These are phyloP conservation scores for Palythoa caribaeorum DNA, from an alignment of 92 coral and sea anemone genomes.

Conservation along the genomic window DNA sequence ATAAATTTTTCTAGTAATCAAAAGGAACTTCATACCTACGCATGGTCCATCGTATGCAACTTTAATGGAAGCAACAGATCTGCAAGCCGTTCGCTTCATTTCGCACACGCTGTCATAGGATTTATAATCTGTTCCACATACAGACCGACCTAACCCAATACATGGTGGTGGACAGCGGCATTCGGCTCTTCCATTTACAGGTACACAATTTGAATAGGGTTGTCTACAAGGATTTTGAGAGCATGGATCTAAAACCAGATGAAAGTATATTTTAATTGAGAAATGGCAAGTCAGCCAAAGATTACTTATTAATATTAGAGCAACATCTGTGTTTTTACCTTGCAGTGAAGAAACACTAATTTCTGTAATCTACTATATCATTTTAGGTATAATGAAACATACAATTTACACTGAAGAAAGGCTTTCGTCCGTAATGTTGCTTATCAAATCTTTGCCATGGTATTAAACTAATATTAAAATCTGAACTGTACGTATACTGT, in stretches of 20 bases:
- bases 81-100: conserved; percentile 29
- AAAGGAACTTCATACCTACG: background rate
- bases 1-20: background rate
- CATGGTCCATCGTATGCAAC: conserved; percentile 30
- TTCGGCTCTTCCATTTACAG: conserved; percentile 29
- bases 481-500: too few relatives aligned
- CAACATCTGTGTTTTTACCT: too few relatives aligned
- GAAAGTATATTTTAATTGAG: background rate
- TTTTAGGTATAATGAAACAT: too few relatives aligned
- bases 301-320: too few relatives aligned
- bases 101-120: conserved; percentile 11
- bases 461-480: too few relatives aligned
- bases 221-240: conserved; percentile 2
- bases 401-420: too few relatives aligned
- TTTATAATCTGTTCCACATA: conserved; percentile 22
- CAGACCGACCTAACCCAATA: conserved; percentile 1
- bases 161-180: conserved; percentile 34
- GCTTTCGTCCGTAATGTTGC: too few relatives aligned
- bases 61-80: background rate
- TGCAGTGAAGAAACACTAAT: too few relatives aligned
- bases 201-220: conserved; percentile 8
- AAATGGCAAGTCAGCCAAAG: too few relatives aligned
- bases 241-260: conserved; percentile 27
- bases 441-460: too few relatives aligned
- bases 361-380: too few relatives aligned